A percentile compares a stretch with the other conserved stretches of the same genome.
Evolutionary conservation across 2,113 vertebrate species (phyloP).

Genomic region (Varanus komodoensis): DNA sequence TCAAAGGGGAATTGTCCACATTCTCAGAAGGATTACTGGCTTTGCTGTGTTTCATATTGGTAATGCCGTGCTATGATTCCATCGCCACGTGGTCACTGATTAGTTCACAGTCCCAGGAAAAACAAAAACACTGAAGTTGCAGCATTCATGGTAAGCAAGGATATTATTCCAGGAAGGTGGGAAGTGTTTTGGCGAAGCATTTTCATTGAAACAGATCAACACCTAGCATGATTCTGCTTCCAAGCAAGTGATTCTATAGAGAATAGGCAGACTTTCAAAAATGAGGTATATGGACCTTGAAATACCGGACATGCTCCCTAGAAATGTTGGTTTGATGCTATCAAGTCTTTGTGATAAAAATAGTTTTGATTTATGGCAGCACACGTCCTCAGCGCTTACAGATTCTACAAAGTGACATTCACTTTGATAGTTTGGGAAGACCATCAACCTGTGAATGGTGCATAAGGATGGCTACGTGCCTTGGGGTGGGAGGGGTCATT

Average conservation of each 20-base stretch:
- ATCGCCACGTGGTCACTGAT: background rate
- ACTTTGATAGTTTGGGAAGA: too few species aligned
- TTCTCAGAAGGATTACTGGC: too few species aligned
- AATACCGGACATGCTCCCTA: background rate
- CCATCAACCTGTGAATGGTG: too few species aligned
- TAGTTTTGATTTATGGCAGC: background rate
- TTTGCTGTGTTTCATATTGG: too few species aligned
- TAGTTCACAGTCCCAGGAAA: background rate
- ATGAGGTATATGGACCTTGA: background rate
- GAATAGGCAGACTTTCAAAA: background rate
- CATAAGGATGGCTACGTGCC: too few species aligned
- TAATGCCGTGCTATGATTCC: background rate
- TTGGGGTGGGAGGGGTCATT: too few species aligned
- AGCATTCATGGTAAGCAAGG: background rate
- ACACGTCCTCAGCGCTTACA: too few species aligned
- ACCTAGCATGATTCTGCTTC: too few species aligned
- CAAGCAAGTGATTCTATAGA: background rate
- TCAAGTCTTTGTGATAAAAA: background rate
- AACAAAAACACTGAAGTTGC: background rate
- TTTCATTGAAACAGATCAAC: too few species aligned
- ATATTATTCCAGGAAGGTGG: background rate
- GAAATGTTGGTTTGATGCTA: background rate
- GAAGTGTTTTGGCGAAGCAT: background rate
- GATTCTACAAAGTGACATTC: too few species aligned
- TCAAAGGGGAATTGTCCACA: background rate